Conservation (phyloP, 2,113 vertebrate genomes). For the Megaleporinus macrocephalus region DNA sequence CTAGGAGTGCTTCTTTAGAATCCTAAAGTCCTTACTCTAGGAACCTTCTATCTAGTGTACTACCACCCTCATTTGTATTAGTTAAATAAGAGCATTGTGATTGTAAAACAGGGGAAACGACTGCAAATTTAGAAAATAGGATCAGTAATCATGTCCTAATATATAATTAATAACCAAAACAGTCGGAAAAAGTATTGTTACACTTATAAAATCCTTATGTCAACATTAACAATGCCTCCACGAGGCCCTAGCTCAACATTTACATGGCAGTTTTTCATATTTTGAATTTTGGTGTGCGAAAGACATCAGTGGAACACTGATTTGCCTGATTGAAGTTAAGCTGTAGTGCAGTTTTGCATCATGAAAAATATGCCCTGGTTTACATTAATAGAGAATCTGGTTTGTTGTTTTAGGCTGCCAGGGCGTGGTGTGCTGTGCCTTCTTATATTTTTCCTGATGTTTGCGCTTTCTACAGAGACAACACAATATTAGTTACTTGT, state of each 20-base stretch:
- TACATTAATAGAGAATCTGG: not conserved
- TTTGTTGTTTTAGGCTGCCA: not conserved
- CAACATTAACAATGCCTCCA: not conserved
- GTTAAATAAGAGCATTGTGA: not conserved
- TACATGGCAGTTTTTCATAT: not conserved
- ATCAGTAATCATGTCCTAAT: not conserved
- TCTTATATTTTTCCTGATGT: constrained; percentile 20
- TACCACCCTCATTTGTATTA: not conserved
- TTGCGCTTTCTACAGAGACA: constrained; percentile 20
- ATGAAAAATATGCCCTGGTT: constrained; percentile 4
- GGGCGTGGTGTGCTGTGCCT: constrained; percentile 26
- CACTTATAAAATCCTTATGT: not conserved
- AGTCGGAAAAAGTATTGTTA: not conserved
- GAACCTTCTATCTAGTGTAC: not conserved
- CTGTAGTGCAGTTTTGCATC: constrained; percentile 6
- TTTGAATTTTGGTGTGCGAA: not conserved
- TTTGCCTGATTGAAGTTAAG: not conserved
- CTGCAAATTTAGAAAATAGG: not conserved
- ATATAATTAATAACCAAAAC: too few relatives aligned
- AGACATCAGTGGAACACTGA: not conserved
- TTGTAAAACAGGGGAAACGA: not conserved
- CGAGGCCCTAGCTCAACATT: not conserved
- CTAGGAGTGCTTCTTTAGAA: constrained; percentile 23
- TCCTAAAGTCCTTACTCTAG: not conserved
- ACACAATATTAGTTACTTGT: constrained; percentile 32